Conservation (phyloP, 1,140 invertebrate species). For the Drosophila ficusphila region DNA sequence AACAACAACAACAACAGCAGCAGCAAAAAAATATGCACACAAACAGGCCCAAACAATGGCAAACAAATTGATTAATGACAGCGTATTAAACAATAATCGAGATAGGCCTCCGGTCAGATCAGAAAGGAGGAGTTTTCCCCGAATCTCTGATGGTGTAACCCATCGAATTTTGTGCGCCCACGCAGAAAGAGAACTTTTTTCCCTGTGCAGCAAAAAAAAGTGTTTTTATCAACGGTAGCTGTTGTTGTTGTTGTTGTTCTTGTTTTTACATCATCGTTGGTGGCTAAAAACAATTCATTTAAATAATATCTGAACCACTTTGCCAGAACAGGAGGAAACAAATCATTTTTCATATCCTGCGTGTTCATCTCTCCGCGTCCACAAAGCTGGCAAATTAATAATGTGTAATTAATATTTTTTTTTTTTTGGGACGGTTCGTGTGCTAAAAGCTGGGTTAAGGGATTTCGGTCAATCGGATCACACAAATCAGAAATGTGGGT, state of each 20-base stretch:
- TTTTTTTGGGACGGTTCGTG: conserved; percentile 30
- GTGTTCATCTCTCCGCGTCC: conserved; percentile 27
- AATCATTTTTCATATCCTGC: conserved; percentile 78
- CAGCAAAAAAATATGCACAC: conserved; percentile 26
- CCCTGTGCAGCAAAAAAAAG: conserved; percentile 24
- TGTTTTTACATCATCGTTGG: conserved; percentile 16
- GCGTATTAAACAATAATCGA: conserved; percentile 82
- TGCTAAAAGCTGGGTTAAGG: background rate
- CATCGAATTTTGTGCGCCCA: conserved; percentile 55
- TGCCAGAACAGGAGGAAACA: conserved; percentile 59
- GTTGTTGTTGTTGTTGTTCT: background rate
- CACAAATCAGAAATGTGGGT: background rate
- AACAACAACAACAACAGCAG: conserved; percentile 55
- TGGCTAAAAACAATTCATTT: conserved; percentile 76
- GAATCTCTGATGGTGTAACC: conserved; percentile 29
- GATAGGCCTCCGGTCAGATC: conserved; percentile 65
- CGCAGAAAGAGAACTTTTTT: conserved; percentile 57
- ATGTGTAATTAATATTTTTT: conserved; percentile 77
- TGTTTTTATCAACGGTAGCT: conserved; percentile 46
- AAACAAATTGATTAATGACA: conserved; percentile 82
- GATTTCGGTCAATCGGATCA: background rate
- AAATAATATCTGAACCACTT: conserved; percentile 76
- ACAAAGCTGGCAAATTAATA: conserved; percentile 71
- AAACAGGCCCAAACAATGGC: conserved; percentile 73
- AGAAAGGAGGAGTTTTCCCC: conserved; percentile 12